Conservation (phyloP, 2,797 vertebrate species). For the Myotis findleyi region DNA sequence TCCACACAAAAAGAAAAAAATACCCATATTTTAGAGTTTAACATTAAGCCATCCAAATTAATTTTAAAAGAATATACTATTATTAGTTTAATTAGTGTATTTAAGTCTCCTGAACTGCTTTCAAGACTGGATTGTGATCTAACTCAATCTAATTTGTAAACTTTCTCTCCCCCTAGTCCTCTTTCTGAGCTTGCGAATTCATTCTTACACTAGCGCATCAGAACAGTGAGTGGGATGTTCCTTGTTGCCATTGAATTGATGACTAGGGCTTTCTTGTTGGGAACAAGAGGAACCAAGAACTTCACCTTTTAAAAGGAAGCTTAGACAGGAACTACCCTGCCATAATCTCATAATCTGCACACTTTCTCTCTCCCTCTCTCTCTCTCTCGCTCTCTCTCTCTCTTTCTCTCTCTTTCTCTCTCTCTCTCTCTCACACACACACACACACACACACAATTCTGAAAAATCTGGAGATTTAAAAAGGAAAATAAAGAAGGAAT, state of each 20-base stretch:
- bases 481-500: not conserved
- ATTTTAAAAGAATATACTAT: not conserved
- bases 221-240: not conserved
- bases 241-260: not conserved
- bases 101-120: not conserved
- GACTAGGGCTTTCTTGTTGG: not conserved
- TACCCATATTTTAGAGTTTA: not conserved
- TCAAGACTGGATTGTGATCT: not conserved
- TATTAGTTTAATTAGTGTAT: not conserved
- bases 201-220: not conserved
- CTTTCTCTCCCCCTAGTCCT: not conserved
- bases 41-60: not conserved
- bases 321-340: not conserved
- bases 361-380: not conserved
- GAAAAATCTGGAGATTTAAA: not conserved
- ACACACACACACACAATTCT: not conserved
- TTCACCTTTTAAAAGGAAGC: not conserved
- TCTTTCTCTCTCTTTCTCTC: too few relatives aligned
- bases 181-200: not conserved
- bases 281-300: not conserved
- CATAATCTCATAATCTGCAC: not conserved
- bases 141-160: not conserved
- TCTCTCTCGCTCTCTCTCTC: too few relatives aligned
- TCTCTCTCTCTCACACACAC: too few relatives aligned
- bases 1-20: not conserved